Conservation (phyloP, 2,888 invertebrate species). For the Corbicula japonica region DNA sequence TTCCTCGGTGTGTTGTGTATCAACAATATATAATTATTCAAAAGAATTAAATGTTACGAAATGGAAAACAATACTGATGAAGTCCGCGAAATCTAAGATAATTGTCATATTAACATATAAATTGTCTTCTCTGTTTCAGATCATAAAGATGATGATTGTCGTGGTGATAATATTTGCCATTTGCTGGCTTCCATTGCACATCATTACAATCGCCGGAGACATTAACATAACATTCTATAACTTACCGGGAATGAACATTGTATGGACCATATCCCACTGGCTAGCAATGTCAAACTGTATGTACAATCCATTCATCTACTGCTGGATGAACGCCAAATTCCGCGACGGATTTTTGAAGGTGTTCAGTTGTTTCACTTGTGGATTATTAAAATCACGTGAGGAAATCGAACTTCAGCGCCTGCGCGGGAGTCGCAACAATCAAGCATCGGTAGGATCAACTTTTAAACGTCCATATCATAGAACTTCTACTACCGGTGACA, state of each 20-base stretch:
- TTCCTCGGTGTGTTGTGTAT: too few species aligned
- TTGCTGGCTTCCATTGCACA: conserved; percentile 97
- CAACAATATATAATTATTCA: too few species aligned
- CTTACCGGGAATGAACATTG: conserved; percentile 73
- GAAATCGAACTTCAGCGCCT: conserved; percentile 67
- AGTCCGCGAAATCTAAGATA: too few species aligned
- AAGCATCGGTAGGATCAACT: conserved; percentile 63
- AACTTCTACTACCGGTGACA: conserved; percentile 28
- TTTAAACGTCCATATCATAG: conserved; percentile 38
- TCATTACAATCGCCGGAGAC: conserved; percentile 92
- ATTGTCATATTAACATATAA: not conserved
- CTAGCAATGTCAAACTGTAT: conserved; percentile 98
- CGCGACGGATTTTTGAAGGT: conserved; percentile 75
- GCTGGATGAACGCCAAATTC: conserved; percentile 96
- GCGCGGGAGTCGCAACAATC: conserved; percentile 62
- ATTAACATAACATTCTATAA: conserved; percentile 73
- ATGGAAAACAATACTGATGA: too few species aligned
- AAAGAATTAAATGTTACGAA: too few species aligned
- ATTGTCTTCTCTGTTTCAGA: conserved; percentile 68
- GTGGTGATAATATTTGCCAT: conserved; percentile 97
- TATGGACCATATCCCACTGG: conserved; percentile 88
- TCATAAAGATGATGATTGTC: conserved; percentile 93
- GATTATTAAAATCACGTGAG: conserved; percentile 62
- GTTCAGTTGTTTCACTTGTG: conserved; percentile 71
- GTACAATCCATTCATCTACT: conserved; percentile 98